Evolutionary conservation across 2,113 vertebrate species (phyloP).

Genomic region (Peucedramus taeniatus): DNA sequence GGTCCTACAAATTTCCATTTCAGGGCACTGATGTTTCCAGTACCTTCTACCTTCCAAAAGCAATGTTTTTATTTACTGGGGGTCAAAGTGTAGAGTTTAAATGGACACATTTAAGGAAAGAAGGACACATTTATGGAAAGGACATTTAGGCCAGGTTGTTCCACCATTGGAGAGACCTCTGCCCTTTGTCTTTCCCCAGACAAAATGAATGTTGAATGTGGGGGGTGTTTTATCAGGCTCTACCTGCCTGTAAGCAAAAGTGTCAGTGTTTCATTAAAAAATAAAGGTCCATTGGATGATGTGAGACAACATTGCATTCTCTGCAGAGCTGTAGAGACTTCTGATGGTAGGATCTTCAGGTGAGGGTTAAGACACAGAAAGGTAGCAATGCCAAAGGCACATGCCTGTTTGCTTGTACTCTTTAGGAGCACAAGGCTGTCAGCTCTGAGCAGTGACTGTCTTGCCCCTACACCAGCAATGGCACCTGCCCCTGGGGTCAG

Average conservation of each 20-base stretch:
- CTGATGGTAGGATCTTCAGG: background rate
- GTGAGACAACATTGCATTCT: accelerated
- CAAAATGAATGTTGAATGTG: background rate
- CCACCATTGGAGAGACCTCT: background rate
- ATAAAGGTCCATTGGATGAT: background rate
- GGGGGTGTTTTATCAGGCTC: background rate
- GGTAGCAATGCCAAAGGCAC: background rate
- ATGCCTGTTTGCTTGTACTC: background rate
- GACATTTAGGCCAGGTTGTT: background rate
- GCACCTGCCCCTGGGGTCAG: background rate
- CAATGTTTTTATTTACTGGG: background rate
- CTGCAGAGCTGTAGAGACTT: background rate
- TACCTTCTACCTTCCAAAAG: slow-evolving; percentile 36
- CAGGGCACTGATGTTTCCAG: background rate
- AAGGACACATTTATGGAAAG: background rate
- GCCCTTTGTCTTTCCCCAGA: background rate
- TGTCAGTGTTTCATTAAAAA: background rate
- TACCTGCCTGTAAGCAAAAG: background rate
- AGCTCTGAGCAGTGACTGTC: background rate
- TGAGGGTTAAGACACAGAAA: background rate
- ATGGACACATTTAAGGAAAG: background rate
- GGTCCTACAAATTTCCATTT: background rate
- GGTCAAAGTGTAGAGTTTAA: background rate
- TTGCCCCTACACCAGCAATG: accelerated
- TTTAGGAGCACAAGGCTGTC: background rate